Evolutionary conservation across 2,113 vertebrate species (phyloP), one percentile per base, ranked within the genome.

Genomic region (Myotis lucifugus): DNA sequence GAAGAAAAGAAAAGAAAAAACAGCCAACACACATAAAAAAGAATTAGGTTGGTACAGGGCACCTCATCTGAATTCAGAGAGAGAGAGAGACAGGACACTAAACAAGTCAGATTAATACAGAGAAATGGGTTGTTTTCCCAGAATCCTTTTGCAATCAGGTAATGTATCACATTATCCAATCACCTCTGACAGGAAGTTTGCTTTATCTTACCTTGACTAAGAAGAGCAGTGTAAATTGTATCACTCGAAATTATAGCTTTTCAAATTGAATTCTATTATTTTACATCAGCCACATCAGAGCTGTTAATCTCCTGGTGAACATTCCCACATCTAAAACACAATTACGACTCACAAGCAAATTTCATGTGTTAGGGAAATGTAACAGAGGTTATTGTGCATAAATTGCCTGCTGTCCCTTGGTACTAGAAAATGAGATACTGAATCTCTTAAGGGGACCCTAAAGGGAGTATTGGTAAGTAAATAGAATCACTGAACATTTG

Each of bases 201-300:
- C 67, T 96, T 90, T 93, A 95, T 93, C 9, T 42, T 92, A 59
- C 54, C 81, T 96, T 79, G 70, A 95, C 78, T 90, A 54, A 95
- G 92, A 96, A 64, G 32, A 96, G n/a, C 14, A 86, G 66, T 86
- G 70, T 32, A 96, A 95, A 96, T 29, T 91, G 4, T 50, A 93
- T 92, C 90, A 95, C 67, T 94, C 93, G 15, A 97, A 98, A 98
- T 95, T 81, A 90, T 70, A 95, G 82, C 52, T 97, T 97, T 97
- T 93, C 96, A 98, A 98, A 97, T 76, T 73, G 12, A 98, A 96
- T 97, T 97, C 42, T 96, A 86, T 97, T 98, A 56, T 95, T 84
- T 97, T 95, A 69, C 54, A 93, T 87, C 27, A 69, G 70, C 76
- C 74, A 93, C 83, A 70, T 95, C 88, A 95, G 25, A 82, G n/a